Conservation (phyloP, 64 coral and sea anemone species). For the Pachyseris speciosa region DNA sequence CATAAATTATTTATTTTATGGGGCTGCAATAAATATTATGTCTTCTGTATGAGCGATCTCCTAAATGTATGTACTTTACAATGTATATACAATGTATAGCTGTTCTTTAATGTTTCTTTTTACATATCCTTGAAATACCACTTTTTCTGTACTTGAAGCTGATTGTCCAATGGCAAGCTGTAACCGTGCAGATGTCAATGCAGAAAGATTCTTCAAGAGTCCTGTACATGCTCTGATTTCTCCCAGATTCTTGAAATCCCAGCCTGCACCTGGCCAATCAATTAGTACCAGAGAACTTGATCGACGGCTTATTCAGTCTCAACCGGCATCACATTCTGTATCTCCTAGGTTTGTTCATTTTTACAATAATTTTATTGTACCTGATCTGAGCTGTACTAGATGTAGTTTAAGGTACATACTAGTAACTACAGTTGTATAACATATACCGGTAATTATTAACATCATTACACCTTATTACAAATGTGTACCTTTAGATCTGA, state of each 20-base stretch:
- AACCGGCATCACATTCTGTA: background rate
- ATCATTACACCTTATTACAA: too few species aligned
- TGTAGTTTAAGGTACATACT: too few species aligned
- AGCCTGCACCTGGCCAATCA: slow-evolving; percentile 1
- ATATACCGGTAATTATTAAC: too few species aligned
- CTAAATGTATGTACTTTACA: too few species aligned
- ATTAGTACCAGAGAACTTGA: background rate
- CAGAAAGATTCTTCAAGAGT: background rate
- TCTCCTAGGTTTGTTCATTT: slow-evolving; percentile 4
- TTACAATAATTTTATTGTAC: too few species aligned
- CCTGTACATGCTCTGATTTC: slow-evolving; percentile 44
- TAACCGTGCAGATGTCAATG: slow-evolving; percentile 7
- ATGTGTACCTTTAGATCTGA: too few species aligned
- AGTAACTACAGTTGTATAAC: too few species aligned
- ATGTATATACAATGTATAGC: background rate
- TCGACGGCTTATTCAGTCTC: slow-evolving; percentile 14
- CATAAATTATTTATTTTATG: too few species aligned
- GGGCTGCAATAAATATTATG: too few species aligned
- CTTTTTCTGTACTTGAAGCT: slow-evolving; percentile 33
- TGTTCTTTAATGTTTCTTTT: background rate
- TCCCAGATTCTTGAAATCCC: slow-evolving; percentile 64
- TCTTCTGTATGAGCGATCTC: too few species aligned
- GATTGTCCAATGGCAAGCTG: slow-evolving; percentile 61
- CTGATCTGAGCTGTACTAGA: too few species aligned
- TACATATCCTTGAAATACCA: background rate